phyloP scores from a whole-genome alignment of 37 sponge, comb jelly and placozoan species.

The Beroe forskalii region DNA sequence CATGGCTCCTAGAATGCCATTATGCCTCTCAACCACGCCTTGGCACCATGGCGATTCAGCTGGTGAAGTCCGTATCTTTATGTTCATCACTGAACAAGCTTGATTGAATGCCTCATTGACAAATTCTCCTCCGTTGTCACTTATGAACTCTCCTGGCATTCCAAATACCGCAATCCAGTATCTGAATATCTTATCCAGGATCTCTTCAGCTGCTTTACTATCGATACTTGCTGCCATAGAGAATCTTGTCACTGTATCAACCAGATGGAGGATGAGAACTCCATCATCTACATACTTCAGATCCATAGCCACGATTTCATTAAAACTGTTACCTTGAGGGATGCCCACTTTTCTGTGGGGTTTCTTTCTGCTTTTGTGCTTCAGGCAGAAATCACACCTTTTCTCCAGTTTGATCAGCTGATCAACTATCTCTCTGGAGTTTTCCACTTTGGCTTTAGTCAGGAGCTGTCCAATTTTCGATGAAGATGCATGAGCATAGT shows the following conservation, averaged over 20 bases:
- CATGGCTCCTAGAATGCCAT: neutral
- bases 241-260: constrained; percentile 24
- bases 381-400: neutral
- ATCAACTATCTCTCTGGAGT: neutral
- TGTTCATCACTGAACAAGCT: neutral
- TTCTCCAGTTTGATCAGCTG: neutral
- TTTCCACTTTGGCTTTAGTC: neutral
- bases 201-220: neutral
- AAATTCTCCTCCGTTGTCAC: constrained; percentile 36
- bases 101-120: neutral
- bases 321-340: neutral
- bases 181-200: neutral
- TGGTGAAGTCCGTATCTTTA: neutral
- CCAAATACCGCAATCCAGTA: constrained; percentile 1
- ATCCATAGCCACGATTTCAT: constrained; percentile 10
- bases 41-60: constrained; percentile 6
- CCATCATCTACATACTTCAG: neutral
- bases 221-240: neutral
- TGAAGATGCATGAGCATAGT: neutral
- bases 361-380: neutral
- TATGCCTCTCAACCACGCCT: neutral
- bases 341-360: neutral
- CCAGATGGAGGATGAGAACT: neutral
- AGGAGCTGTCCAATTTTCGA: neutral
- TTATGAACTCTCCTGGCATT: neutral